Percentiles rank a stretch among this genome's conserved stretches.
These are phyloP conservation scores for Dipodomys ordii DNA, from an alignment of 2,113 vertebrate species.

Conservation along the genomic window DNA sequence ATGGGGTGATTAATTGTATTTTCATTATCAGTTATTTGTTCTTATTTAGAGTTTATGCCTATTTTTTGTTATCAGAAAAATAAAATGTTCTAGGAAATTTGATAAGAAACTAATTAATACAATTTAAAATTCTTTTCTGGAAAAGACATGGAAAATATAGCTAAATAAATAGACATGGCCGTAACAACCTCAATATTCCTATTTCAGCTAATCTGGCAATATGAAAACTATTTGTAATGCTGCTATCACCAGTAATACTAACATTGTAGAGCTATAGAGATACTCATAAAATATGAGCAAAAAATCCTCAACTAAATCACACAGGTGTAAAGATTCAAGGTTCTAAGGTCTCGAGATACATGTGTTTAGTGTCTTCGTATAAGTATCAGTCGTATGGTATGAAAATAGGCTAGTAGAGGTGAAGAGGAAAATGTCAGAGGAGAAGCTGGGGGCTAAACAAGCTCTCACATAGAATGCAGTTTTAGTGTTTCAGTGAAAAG, in stretches of 20 bases:
- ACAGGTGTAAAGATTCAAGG: neutral
- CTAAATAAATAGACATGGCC: neutral
- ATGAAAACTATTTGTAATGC: neutral
- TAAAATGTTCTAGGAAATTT: slow-evolving; percentile 14
- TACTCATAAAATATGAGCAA: neutral
- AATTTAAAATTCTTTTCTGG: neutral
- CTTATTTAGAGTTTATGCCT: neutral
- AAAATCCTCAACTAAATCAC: neutral
- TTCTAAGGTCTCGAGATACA: neutral
- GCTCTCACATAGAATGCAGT: too few relatives aligned
- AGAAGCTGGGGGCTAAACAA: too few relatives aligned
- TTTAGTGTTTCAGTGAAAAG: too few relatives aligned
- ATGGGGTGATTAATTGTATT: neutral
- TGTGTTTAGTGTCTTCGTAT: neutral
- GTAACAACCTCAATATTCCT: neutral
- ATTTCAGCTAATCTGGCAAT: neutral
- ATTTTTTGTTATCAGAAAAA: neutral
- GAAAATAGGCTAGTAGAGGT: neutral
- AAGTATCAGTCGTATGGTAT: neutral
- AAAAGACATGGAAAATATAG: neutral
- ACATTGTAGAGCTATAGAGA: neutral
- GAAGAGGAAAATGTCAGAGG: too few relatives aligned
- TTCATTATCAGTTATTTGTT: neutral
- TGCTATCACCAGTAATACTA: neutral
- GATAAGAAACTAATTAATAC: neutral